Evolutionary conservation across 2,113 vertebrate genomes (phyloP).

Genomic region (Hirundichthys speculiger): DNA sequence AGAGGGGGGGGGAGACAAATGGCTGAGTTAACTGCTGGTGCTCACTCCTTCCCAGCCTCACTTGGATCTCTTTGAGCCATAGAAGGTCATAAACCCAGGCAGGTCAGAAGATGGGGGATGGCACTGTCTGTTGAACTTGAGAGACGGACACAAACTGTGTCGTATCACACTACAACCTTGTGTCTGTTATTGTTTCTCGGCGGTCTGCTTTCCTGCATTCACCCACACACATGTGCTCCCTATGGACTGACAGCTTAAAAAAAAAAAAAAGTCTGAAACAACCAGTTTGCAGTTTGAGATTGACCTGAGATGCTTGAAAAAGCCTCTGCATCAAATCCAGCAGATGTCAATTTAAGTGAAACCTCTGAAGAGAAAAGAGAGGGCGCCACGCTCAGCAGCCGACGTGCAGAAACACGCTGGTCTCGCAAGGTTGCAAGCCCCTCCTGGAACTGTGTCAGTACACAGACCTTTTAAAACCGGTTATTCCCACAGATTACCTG

Average conservation of each 20-base stretch:
- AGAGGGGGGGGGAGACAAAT: constrained; percentile 45
- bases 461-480: constrained; percentile 7
- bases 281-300: constrained; percentile 1
- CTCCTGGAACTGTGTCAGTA: constrained; percentile 2
- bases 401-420: constrained; percentile 2
- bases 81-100: constrained; percentile 29
- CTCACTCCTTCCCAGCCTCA: constrained; percentile 14
- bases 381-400: neutral
- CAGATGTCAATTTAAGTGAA: constrained; percentile 4
- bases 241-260: neutral
- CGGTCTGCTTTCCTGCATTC: constrained; percentile 18
- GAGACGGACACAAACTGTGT: constrained; percentile 3
- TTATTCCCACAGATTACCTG: constrained; percentile 36
- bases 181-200: constrained; percentile 9
- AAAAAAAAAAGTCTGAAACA: neutral
- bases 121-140: constrained; percentile 24
- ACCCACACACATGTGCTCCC: constrained; percentile 8
- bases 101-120: constrained; percentile 28
- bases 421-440: constrained; percentile 1
- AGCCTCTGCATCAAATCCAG: neutral
- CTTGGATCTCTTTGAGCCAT: constrained; percentile 19
- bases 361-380: neutral
- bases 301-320: neutral
- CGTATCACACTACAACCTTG: constrained; percentile 17
- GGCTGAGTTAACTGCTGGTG: neutral